A percentile compares a stretch with the other conserved stretches of the same genome.
These are phyloP conservation scores for Scomber colias DNA, from an alignment of 2,113 vertebrate species.

Conservation along the genomic window DNA sequence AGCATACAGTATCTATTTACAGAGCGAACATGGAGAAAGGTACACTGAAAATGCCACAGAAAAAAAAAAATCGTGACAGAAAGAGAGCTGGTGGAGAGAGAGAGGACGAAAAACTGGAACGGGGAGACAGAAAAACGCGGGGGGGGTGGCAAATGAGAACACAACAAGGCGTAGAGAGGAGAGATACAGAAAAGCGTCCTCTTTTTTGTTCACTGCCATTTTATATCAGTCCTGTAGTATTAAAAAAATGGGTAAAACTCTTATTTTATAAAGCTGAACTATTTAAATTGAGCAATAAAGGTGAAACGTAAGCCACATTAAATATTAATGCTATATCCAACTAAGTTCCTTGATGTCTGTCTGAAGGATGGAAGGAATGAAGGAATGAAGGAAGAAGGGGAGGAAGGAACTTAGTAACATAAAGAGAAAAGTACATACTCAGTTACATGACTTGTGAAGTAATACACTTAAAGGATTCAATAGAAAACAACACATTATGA, in stretches of 20 bases:
- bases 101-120: constrained; percentile 15
- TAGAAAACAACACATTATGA: background rate
- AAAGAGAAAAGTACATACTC: background rate
- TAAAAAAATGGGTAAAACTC: background rate
- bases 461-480: background rate
- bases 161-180: background rate
- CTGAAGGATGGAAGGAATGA: no score
- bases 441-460: background rate
- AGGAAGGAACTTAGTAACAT: background rate
- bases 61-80: constrained; percentile 8
- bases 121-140: background rate
- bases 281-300: background rate
- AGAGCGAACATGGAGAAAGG: constrained; percentile 27
- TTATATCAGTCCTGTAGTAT: background rate
- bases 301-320: background rate
- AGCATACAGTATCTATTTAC: constrained; percentile 59
- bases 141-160: background rate
- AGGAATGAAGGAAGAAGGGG: no score
- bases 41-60: constrained; percentile 1
- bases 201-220: background rate
- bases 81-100: constrained; percentile 1
- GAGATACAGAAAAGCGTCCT: background rate
- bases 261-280: background rate
- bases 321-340: background rate
- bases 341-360: no score